Conservation (phyloP, 2,888 invertebrate genomes). For the Stegophylla sp. region DNA sequence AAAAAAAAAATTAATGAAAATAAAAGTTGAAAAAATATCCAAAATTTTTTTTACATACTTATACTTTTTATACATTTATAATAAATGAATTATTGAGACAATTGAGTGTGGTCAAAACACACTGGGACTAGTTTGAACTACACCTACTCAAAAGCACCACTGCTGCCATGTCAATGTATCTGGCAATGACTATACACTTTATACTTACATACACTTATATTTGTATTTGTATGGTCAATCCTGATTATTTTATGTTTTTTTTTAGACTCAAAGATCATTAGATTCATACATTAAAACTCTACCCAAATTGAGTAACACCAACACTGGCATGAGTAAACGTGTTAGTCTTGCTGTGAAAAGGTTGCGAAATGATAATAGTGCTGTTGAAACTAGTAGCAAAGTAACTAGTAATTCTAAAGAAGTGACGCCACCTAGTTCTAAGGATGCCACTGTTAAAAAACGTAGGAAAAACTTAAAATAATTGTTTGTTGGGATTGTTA, state of each 20-base stretch:
- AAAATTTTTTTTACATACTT: too few species aligned
- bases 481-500: neutral
- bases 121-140: too few species aligned
- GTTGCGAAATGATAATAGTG: constrained; percentile 67
- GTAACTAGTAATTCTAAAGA: neutral
- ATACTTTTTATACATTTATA: too few species aligned
- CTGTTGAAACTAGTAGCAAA: neutral
- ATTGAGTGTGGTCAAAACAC: too few species aligned
- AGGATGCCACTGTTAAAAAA: constrained; percentile 2
- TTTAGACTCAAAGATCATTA: constrained; percentile 72
- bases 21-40: too few species aligned
- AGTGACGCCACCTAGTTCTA: neutral
- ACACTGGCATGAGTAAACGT: constrained; percentile 78
- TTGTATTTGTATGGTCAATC: too few species aligned
- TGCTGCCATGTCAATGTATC: too few species aligned
- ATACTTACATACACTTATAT: too few species aligned
- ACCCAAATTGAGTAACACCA: constrained; percentile 68
- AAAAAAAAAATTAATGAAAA: too few species aligned
- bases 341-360: constrained; percentile 79
- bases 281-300: constrained; percentile 77
- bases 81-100: too few species aligned
- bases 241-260: constrained; percentile 12
- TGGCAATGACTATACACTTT: too few species aligned
- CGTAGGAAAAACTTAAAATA: constrained; percentile 1
- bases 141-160: too few species aligned